A percentile compares a stretch with the other conserved stretches of the same genome.
phyloP scores from a whole-genome alignment of 2,113 vertebrate species.

The Antigone vipio region DNA sequence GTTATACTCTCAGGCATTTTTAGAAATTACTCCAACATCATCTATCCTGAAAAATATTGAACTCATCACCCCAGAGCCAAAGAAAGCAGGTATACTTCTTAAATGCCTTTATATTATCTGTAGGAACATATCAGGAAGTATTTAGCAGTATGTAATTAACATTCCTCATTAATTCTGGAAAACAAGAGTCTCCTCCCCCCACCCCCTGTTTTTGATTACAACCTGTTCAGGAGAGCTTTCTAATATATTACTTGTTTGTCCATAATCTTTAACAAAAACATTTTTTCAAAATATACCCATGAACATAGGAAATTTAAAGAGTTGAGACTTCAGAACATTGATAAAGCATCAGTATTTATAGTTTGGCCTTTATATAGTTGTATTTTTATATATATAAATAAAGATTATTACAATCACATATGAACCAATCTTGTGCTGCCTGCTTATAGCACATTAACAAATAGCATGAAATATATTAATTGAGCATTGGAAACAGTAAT shows the following conservation, averaged over 20 bases:
- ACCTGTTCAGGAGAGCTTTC: background rate
- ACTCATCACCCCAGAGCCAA: background rate
- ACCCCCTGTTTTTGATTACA: background rate
- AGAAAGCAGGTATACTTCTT: background rate
- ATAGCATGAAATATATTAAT: background rate
- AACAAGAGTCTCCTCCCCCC: background rate
- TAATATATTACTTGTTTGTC: background rate
- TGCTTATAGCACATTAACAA: background rate
- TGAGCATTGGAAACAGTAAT: background rate
- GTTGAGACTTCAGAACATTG: background rate
- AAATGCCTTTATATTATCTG: background rate
- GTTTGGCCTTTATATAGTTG: background rate
- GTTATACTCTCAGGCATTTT: background rate
- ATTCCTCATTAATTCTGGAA: background rate
- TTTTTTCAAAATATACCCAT: background rate
- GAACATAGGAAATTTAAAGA: conserved; percentile 8
- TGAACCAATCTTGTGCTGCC: background rate
- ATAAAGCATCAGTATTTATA: background rate
- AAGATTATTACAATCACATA: background rate
- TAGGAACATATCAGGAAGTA: background rate
- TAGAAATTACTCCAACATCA: background rate
- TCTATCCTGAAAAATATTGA: background rate
- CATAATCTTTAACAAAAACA: conserved; percentile 17
- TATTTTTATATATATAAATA: background rate
- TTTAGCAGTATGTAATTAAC: background rate